Evolutionary conservation across 1,140 invertebrate genomes (phyloP).

Genomic region (Helicoverpa zea): DNA sequence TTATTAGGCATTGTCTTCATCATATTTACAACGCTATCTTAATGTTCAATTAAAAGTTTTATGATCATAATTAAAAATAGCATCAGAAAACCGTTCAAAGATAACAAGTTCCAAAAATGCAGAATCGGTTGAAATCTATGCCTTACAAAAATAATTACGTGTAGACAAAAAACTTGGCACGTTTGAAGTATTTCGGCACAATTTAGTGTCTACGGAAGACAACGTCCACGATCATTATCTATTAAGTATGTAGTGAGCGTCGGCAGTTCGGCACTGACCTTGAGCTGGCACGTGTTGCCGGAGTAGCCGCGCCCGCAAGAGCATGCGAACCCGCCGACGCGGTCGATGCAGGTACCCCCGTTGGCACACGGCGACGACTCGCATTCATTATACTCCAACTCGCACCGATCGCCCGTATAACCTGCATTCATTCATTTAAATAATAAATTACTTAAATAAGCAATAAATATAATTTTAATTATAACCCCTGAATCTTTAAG

Average conservation of each 20-base stretch:
- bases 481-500: too few relatives aligned
- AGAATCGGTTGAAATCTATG: too few relatives aligned
- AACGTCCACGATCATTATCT: constrained; percentile 2
- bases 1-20: too few relatives aligned
- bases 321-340: constrained; percentile 92
- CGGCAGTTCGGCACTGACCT: constrained; percentile 73
- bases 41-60: too few relatives aligned
- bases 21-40: too few relatives aligned
- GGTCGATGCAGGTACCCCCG: constrained; percentile 93
- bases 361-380: constrained; percentile 95
- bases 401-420: constrained; percentile 92
- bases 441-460: constrained; percentile 3
- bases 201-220: background rate
- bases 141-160: too few relatives aligned
- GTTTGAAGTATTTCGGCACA: too few relatives aligned
- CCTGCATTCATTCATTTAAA: constrained; percentile 70
- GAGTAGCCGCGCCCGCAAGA: constrained; percentile 93
- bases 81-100: too few relatives aligned
- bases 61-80: too few relatives aligned
- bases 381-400: constrained; percentile 95
- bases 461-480: too few relatives aligned
- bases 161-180: too few relatives aligned
- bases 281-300: constrained; percentile 91
- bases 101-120: too few relatives aligned
- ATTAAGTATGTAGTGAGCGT: constrained; percentile 20